phyloP scores from a whole-genome alignment of 2,888 invertebrate species.

The Dicycla oo region DNA sequence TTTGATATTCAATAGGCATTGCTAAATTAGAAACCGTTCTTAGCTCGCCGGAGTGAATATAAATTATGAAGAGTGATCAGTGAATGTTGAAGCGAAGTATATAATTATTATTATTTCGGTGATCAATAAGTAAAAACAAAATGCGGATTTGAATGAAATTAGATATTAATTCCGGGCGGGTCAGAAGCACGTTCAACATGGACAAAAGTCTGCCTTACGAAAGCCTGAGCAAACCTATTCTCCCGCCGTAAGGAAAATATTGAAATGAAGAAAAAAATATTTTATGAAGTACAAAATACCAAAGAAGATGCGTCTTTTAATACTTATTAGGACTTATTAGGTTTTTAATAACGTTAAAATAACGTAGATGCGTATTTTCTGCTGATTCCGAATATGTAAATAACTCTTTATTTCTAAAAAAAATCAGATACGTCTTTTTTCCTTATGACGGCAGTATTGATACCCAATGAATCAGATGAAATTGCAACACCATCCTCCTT shows the following conservation, averaged over 20 bases:
- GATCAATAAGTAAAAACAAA: neutral
- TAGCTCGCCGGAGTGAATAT: slow-evolving; percentile 13
- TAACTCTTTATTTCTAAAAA: too few species aligned
- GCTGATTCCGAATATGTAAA: too few species aligned
- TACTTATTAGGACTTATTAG: too few species aligned
- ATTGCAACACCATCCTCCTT: neutral
- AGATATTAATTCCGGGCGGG: neutral
- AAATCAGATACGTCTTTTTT: too few species aligned
- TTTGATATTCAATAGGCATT: slow-evolving; percentile 28
- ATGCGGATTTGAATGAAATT: neutral
- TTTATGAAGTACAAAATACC: too few species aligned
- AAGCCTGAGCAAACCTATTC: neutral
- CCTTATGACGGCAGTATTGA: too few species aligned
- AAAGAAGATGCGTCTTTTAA: too few species aligned
- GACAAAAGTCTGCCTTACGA: neutral
- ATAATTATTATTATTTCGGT: neutral
- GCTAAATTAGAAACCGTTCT: slow-evolving; percentile 23
- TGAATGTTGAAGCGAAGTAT: neutral
- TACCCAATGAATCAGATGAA: neutral
- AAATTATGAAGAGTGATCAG: neutral
- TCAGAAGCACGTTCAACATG: neutral
- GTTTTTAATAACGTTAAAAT: too few species aligned
- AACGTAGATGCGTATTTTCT: too few species aligned
- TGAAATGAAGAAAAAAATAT: too few species aligned
- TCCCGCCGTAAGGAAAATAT: too few species aligned